Percentiles rank a stretch among this genome's conserved stretches.
phyloP scores from a whole-genome alignment of 2,797 vertebrate genomes.

The Sebastes trivittatus region DNA sequence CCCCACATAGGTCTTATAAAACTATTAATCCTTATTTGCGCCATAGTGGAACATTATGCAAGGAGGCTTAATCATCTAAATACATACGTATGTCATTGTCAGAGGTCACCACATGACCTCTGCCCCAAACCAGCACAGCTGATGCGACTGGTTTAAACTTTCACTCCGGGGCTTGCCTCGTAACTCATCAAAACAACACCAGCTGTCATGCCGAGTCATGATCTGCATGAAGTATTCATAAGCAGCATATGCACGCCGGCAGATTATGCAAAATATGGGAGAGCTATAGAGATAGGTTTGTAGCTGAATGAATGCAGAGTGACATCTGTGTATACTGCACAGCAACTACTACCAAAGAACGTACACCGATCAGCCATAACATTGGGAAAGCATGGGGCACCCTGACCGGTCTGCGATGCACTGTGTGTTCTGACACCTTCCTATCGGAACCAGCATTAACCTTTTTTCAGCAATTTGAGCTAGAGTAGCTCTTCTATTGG shows the following conservation, averaged over 20 bases:
- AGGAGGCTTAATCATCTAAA: slow-evolving; percentile 34
- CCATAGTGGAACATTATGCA: slow-evolving; percentile 1
- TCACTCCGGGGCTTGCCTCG: slow-evolving; percentile 6
- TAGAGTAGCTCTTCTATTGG: too few species aligned
- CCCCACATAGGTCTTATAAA: background rate
- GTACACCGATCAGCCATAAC: too few species aligned
- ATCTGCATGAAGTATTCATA: slow-evolving; percentile 26
- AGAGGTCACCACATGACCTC: slow-evolving; percentile 42
- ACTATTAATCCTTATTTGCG: slow-evolving; percentile 6
- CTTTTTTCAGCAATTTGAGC: too few species aligned
- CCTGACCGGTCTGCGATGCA: too few species aligned
- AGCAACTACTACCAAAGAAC: background rate
- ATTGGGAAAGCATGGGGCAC: too few species aligned
- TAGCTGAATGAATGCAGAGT: background rate
- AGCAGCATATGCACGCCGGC: slow-evolving; percentile 1
- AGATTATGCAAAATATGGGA: slow-evolving; percentile 11
- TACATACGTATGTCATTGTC: slow-evolving; percentile 23
- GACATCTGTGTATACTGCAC: background rate
- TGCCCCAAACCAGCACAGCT: slow-evolving; percentile 16
- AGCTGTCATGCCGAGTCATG: slow-evolving; percentile 48
- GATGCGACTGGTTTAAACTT: slow-evolving; percentile 39
- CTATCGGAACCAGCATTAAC: too few species aligned
- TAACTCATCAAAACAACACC: slow-evolving; percentile 32
- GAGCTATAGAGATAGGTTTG: background rate
- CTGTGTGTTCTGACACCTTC: too few species aligned